Conservation (phyloP, 2,797 vertebrate species). For the Schizothorax lantsangensis region DNA sequence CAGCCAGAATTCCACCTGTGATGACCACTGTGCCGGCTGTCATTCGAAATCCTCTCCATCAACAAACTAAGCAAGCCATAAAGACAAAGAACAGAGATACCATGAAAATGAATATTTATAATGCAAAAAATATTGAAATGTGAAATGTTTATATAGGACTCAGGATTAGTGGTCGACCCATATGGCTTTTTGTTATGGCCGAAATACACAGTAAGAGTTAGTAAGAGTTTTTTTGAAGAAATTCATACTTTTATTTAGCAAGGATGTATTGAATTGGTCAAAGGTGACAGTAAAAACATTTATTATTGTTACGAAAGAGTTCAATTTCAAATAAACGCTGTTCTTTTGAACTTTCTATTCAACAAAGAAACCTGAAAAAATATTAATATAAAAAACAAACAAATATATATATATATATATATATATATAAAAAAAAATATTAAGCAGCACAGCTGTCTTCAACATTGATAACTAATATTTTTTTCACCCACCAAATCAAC, state of each 20-base stretch:
- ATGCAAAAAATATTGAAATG: background rate
- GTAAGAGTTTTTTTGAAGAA: background rate
- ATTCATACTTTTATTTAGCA: background rate
- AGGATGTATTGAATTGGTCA: no score
- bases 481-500: no score
- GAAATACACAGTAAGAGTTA: background rate
- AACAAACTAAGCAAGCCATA: slow-evolving; percentile 82
- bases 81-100: background rate
- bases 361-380: background rate
- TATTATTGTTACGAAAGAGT: background rate
- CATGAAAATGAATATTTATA: background rate
- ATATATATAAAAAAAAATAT: no score
- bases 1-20: slow-evolving; percentile 98
- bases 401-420: no score
- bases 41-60: slow-evolving; percentile 98
- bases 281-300: background rate
- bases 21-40: slow-evolving; percentile 99
- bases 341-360: background rate
- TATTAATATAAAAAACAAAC: no score
- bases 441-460: background rate
- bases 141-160: background rate
- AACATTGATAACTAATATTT: background rate
- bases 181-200: background rate
- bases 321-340: background rate
- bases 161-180: background rate